Base-by-base conservation (phyloP, 2,113 vertebrate genomes). In the Ammodytes marinus region DNA sequence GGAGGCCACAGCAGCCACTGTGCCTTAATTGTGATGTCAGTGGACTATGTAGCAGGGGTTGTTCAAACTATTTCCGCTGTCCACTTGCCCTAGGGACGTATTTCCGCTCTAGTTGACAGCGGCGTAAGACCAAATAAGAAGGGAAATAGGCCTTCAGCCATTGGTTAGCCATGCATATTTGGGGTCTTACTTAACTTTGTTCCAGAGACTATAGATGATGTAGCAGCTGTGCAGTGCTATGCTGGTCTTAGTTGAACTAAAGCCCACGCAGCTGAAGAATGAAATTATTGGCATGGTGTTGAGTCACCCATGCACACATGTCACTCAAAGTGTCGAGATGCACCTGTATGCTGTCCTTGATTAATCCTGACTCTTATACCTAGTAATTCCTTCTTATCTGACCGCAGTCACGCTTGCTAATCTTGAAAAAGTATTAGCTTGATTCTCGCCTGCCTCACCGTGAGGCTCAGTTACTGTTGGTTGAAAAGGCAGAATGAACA, bases 81-180 rank as follows among this genome's bases (percentile, higher is more conserved):
- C 68, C 61, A 3, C 54, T 80, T 47, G 67, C 83, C 77, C 75
- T 1, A 3, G 54, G 79, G 87, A 89, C 53, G 0, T 39, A 40
- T 89, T 87, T 90, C 64, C 57, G 75, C 84, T 88, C 83, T 59
- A 80, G 45, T 85, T 88, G 80, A 82, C 84, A 81, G 82, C 47
- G 49, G 72, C 63, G 49, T 70, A 60, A 58, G 57, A 79, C 54
- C 59, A 69, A 67, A 88, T 83, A 74, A 81, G 77, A 54, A 74
- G 49, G 68, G 65, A 52, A 80, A 77, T 73, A 39, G 42, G 76
- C 43, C 77, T 80, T 55, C 57, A 79, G 64, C 50, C 57, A 35
- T 63, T 72, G 74, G 69, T 83, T 80, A 57, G 78, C 49, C 47
- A 55, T 82, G 50, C 64, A 80, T 74, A 81, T 80, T 86, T 85